A percentile compares a stretch with the other conserved stretches of the same genome.
Evolutionary conservation across 2,113 vertebrate species (phyloP).

Genomic region (Amphiprion ocellaris): DNA sequence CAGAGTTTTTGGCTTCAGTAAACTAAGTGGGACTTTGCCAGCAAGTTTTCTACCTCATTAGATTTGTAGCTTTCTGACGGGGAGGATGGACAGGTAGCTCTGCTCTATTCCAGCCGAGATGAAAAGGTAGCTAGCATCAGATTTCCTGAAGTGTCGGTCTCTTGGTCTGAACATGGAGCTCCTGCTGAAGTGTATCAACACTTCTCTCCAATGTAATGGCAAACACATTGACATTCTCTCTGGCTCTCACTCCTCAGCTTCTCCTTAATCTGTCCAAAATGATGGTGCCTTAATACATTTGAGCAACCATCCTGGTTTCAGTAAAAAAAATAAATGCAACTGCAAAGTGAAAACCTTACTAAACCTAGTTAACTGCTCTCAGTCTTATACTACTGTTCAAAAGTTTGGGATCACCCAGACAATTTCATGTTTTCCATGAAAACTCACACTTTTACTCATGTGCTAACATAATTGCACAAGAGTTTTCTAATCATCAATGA

Average conservation of each 20-base stretch:
- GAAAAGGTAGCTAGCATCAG: slow-evolving; percentile 37
- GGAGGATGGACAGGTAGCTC: slow-evolving; percentile 47
- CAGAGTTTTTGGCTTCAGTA: slow-evolving; percentile 56
- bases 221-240: slow-evolving; percentile 26
- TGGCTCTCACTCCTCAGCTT: neutral
- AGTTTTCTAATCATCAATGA: too few relatives aligned
- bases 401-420: too few relatives aligned
- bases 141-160: slow-evolving; percentile 18
- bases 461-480: too few relatives aligned
- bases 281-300: neutral
- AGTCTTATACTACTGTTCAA: neutral
- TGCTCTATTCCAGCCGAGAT: slow-evolving; percentile 38
- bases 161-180: slow-evolving; percentile 11
- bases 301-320: neutral
- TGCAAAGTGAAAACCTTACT: neutral
- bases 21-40: slow-evolving; percentile 21
- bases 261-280: slow-evolving; percentile 7
- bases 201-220: slow-evolving; percentile 42
- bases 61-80: slow-evolving; percentile 41
- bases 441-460: too few relatives aligned
- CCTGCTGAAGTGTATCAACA: slow-evolving; percentile 31
- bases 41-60: slow-evolving; percentile 59
- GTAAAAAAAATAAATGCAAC: neutral
- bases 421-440: too few relatives aligned
- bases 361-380: neutral